phyloP scores from a whole-genome alignment of 2,113 vertebrate genomes.

The Sebastes schlegelii region DNA sequence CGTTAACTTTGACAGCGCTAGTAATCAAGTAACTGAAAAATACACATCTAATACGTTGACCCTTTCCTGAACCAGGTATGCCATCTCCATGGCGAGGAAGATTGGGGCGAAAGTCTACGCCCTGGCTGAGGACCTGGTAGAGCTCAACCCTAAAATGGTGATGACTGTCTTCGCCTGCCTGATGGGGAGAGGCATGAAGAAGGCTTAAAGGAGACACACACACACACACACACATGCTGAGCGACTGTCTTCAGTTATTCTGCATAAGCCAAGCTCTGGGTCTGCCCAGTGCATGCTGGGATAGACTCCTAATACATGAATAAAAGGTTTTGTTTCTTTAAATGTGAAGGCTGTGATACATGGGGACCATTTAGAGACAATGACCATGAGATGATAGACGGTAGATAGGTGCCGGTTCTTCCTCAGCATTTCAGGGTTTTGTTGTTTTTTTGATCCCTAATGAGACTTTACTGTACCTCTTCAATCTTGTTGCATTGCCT shows the following conservation, averaged over 20 bases:
- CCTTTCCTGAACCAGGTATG: constrained; percentile 83
- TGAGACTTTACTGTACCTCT: neutral
- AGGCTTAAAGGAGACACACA: constrained; percentile 37
- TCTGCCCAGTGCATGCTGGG: constrained; percentile 22
- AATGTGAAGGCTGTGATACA: neutral
- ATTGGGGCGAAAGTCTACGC: constrained; percentile 94
- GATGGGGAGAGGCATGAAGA: constrained; percentile 79
- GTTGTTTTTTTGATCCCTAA: neutral
- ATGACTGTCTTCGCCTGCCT: constrained; percentile 91
- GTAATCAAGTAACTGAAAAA: neutral
- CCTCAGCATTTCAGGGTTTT: neutral
- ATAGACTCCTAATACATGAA: neutral
- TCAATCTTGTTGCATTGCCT: neutral
- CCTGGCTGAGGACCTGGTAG: constrained; percentile 93
- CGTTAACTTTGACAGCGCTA: no score
- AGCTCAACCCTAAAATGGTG: constrained; percentile 95
- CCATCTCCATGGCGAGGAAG: constrained; percentile 93
- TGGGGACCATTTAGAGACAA: neutral
- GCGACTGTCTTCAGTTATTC: no score
- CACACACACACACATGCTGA: neutral
- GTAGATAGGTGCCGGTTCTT: neutral
- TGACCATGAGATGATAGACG: no score
- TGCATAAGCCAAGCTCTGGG: neutral
- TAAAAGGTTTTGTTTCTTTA: neutral
- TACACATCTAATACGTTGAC: neutral